These are phyloP conservation scores for Dipodomys merriami DNA, from an alignment of 2,113 vertebrate species.

Conservation along the genomic window DNA sequence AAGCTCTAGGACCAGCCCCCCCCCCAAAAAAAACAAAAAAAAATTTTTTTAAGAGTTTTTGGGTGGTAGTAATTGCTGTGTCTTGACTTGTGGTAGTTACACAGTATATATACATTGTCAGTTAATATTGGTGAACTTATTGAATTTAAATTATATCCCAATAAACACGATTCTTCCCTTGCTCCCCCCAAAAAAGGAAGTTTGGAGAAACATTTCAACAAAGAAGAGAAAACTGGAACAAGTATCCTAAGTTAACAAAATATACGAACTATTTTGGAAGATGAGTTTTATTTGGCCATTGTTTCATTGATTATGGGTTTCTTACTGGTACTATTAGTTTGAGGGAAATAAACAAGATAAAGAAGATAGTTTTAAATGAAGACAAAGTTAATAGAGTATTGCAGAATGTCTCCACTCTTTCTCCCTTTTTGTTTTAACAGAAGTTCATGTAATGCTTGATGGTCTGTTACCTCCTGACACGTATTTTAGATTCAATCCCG, in stretches of 20 bases:
- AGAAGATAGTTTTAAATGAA: conserved; percentile 17
- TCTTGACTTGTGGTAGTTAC: no score
- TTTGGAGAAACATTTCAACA: conserved; percentile 10
- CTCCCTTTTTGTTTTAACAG: conserved; percentile 84
- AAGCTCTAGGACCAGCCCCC: no score
- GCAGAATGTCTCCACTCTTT: background rate
- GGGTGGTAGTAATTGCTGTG: no score
- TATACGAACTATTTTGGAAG: conserved; percentile 1
- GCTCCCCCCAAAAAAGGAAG: background rate
- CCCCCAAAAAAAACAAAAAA: no score
- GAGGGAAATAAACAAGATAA: conserved; percentile 41
- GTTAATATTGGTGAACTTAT: background rate
- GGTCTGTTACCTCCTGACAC: conserved; percentile 92
- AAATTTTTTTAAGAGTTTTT: no score
- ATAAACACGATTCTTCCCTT: background rate
- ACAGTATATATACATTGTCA: no score
- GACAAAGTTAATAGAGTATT: conserved; percentile 4
- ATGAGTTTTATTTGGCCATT: conserved; percentile 2
- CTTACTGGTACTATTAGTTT: conserved; percentile 12
- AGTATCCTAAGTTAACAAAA: background rate
- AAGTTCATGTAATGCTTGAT: conserved; percentile 96
- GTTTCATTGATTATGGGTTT: background rate
- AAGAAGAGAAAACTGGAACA: background rate
- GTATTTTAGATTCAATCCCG: conserved; percentile 98
- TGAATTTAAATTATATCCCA: background rate